phyloP scores from a whole-genome alignment of 2,888 invertebrate genomes.

The Xestoiulus laeticollis region DNA sequence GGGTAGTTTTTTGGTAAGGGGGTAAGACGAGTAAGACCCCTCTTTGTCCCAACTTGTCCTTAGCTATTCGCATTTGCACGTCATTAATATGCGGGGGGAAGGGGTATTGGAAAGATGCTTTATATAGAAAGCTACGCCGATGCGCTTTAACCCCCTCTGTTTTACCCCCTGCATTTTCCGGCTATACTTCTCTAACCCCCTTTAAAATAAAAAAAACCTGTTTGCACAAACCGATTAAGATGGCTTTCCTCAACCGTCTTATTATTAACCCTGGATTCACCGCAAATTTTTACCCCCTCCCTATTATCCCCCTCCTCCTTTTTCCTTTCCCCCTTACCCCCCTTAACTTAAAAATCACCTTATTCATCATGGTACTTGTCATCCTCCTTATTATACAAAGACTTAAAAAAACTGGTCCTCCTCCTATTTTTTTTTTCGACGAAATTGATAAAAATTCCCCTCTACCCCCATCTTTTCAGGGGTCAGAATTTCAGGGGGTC shows the following conservation, averaged over 20 bases:
- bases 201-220: background rate
- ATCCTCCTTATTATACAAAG: conserved; percentile 15
- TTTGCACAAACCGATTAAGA: conserved; percentile 37
- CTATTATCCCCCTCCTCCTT: background rate
- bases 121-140: background rate
- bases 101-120: conserved; percentile 19
- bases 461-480: conserved; percentile 23
- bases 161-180: background rate
- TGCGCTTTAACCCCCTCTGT: conserved; percentile 22
- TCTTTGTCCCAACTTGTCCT: background rate
- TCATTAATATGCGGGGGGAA: background rate
- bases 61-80: background rate
- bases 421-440: background rate
- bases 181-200: background rate
- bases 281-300: conserved; percentile 16
- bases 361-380: conserved; percentile 37
- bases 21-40: background rate
- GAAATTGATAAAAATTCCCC: background rate
- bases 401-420: background rate
- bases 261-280: conserved; percentile 5
- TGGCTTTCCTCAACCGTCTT: background rate
- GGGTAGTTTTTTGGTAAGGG: conserved; percentile 27
- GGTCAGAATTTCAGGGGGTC: background rate
- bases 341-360: conserved; percentile 39
- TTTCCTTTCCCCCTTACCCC: background rate